A percentile compares a stretch with the other conserved stretches of the same genome.
Conservation (phyloP, 2,113 vertebrate genomes). For the Dasyurus viverrinus region DNA sequence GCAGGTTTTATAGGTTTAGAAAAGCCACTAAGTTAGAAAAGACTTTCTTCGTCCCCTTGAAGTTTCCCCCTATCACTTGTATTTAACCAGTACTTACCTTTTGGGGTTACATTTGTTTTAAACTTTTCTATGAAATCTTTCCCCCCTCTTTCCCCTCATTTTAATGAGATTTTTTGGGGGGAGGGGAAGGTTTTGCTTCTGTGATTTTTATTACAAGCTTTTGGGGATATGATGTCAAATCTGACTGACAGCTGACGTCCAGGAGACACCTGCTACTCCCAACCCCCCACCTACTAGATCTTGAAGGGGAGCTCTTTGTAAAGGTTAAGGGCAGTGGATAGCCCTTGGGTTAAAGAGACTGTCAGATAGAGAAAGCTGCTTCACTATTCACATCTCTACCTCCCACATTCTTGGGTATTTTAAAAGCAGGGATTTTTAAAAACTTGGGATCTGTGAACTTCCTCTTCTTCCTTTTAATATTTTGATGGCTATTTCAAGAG, state of each 20-base stretch:
- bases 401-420: conserved; percentile 25
- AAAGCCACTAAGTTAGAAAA: conserved; percentile 41
- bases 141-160: neutral
- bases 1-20: neutral
- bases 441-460: neutral
- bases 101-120: conserved; percentile 13
- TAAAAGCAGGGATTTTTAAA: neutral
- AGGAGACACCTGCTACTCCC: neutral
- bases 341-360: conserved; percentile 15
- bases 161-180: neutral
- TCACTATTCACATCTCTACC: neutral
- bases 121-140: neutral
- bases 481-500: neutral
- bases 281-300: neutral
- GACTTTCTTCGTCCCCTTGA: neutral
- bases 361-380: neutral
- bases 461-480: neutral
- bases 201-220: neutral
- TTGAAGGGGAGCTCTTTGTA: conserved; percentile 22
- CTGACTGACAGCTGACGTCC: neutral
- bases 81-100: conserved; percentile 20
- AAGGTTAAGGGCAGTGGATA: conserved; percentile 45
- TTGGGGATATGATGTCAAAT: neutral
- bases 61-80: conserved; percentile 19
- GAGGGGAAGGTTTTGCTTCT: neutral